Base-by-base conservation (phyloP, 2,797 vertebrate genomes). In the Pipistrellus pipistrellus region DNA sequence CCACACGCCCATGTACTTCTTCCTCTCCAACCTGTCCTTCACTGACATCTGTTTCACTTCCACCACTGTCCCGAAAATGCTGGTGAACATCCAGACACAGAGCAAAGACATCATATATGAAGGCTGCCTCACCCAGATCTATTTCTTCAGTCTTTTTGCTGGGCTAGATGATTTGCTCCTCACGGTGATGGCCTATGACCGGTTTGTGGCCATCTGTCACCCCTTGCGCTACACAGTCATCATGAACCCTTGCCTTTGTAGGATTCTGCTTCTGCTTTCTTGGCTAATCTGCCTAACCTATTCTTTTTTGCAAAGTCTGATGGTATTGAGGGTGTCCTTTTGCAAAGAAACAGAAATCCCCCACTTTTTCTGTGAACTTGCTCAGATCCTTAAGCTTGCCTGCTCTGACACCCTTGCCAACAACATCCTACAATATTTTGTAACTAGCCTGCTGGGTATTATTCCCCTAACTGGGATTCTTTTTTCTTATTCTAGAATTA, bases 321-420 rank as follows among this genome's bases (percentile, higher is more conserved):
- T 96, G 78, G 48, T 86, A 83, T 73, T 94, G 59, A 93, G 59
- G 46, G 64, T 96, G 9, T 88, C 93, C 57, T 96, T 96, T 35
- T 96, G 95, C 64, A 30, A 48, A 77, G 55, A 88, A 41, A 85
- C 38, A 46, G 83, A 95, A 91, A 94, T 96, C 20, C 91, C 78
- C 4, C 94, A 96, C 66, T 97, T 95, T 71, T 96, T 95, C 73
- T 96, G 94, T 86, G 96, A 96, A 73, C 91, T 95, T 69, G 20
- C 44, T 72, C 94, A 95, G 68, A 55, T 96, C 4, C 93, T 96
- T 51, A 88, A 91, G 83, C 86, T 95, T 8, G 32, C 95, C 64
- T 96, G 94, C 30, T 95, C 94, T 18, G 89, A 96, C 53, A 88
- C 77, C 12, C 30, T 92, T 17, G 25, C 46, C 78, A 96, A 86